Conservation (phyloP, 2,113 vertebrate genomes). For the Oxyruncus cristatus region DNA sequence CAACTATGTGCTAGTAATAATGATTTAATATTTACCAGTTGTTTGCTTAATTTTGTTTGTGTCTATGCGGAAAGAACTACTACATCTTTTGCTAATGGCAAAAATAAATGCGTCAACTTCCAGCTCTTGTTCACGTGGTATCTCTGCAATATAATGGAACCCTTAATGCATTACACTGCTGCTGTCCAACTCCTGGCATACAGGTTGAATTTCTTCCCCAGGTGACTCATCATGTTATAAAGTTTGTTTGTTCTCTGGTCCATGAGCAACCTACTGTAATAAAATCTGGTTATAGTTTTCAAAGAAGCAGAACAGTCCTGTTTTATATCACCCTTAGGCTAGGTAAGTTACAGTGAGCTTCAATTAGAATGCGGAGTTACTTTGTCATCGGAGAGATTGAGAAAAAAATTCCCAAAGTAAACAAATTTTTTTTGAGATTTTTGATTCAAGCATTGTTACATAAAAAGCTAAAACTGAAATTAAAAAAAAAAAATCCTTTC, state of each 20-base stretch:
- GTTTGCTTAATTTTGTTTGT: not conserved
- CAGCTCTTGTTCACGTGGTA: not conserved
- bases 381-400: not conserved
- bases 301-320: not conserved
- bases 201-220: not conserved
- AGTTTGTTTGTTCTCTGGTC: slow-evolving; percentile 19
- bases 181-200: not conserved
- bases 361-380: not conserved
- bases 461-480: not conserved
- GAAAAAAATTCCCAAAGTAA: not conserved
- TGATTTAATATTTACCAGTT: not conserved
- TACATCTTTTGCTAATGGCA: not conserved
- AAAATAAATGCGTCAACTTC: not conserved
- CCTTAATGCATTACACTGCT: not conserved
- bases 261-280: not conserved
- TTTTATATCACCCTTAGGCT: not conserved
- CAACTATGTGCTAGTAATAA: not conserved
- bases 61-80: not conserved
- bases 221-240: not conserved
- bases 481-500: not conserved
- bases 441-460: not conserved
- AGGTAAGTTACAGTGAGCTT: not conserved
- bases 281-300: not conserved
- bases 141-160: not conserved
- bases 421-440: not conserved